A percentile compares a stretch with the other conserved stretches of the same genome.
These are phyloP conservation scores for Lateolabrax maculatus DNA, from an alignment of 2,797 vertebrate genomes.

Conservation along the genomic window DNA sequence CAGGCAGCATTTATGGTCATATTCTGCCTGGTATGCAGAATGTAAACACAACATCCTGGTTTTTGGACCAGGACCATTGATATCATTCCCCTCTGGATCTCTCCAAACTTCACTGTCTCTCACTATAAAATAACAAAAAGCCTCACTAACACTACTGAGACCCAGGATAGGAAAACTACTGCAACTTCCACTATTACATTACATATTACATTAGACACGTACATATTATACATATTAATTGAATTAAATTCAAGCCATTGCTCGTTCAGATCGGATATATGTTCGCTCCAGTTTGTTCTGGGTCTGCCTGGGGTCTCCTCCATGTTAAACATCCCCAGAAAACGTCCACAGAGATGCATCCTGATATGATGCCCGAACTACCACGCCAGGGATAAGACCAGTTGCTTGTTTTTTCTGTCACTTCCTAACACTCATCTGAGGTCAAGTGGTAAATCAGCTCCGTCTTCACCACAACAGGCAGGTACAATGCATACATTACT, in stretches of 20 bases:
- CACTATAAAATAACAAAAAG: not conserved
- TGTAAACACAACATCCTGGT: not conserved
- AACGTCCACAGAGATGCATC: not conserved
- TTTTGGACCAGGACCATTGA: not conserved
- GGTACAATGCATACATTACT: not conserved
- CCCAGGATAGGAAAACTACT: not conserved
- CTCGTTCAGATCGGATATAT: not conserved
- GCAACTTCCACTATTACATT: not conserved
- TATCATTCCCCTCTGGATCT: not conserved
- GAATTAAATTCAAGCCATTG: no score
- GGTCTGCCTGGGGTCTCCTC: not conserved
- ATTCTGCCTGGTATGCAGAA: not conserved
- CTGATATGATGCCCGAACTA: not conserved
- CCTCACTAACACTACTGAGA: not conserved
- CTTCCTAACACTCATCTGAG: not conserved
- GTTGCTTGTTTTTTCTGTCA: no score
- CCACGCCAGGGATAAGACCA: no score
- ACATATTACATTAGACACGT: no score
- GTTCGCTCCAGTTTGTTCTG: not conserved
- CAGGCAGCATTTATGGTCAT: not conserved
- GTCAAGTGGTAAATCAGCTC: not conserved
- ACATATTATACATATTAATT: no score
- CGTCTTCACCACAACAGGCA: not conserved
- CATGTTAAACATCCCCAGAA: not conserved
- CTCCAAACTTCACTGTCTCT: not conserved